Evolutionary conservation across 2,797 vertebrate species (phyloP), one percentile per base, ranked within the genome.

Genomic region (Siniperca undulata): DNA sequence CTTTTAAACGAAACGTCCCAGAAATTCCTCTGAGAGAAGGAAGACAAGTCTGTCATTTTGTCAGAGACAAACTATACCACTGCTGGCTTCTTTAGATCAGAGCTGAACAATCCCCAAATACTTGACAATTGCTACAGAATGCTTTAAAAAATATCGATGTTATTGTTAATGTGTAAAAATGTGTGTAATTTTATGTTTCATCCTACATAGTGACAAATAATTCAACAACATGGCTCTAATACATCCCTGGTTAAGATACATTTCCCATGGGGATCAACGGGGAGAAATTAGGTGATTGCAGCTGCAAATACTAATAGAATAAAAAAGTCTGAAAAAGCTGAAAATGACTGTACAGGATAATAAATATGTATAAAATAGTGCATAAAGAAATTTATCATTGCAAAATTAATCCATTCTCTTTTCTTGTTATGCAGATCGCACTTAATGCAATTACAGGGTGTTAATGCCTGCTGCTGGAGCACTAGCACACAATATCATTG

Each of bases 381-480:
- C 16, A 74, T 59, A 30, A 82, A 68, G 36, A 44, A 67, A 84
- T 53, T 6, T 30, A 79, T 78, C 59, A 58, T 61, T 80, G 68
- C 16, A 60, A 88, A 83, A 83, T 82, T 42, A 91, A 92, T 91
- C 82, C 78, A 75, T 67, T 86, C 53, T 65, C 71, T 73, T 77
- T 78, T 68, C 86, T 85, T 89, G 81, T 84, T 74, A 85, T 82
- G 78, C 75, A 86, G 88, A 92, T 91, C 72, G 27, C 59, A 83
- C 80, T 87, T 91, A 88, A 92, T 86, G 88, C 74, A 90, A 88
- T 94, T 91, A 91, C 30, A 84, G 83, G 58, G 74, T 64, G 80
- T 89, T 91, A 90, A 88, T 22, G 44, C 58, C 72, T 27, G 30
- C 81, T 75, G 61, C 81, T 48, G 69, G 79, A 85, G 82, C 60